These are phyloP conservation scores for Echinops telfairi DNA, from an alignment of 2,113 vertebrate genomes.

Conservation along the genomic window DNA sequence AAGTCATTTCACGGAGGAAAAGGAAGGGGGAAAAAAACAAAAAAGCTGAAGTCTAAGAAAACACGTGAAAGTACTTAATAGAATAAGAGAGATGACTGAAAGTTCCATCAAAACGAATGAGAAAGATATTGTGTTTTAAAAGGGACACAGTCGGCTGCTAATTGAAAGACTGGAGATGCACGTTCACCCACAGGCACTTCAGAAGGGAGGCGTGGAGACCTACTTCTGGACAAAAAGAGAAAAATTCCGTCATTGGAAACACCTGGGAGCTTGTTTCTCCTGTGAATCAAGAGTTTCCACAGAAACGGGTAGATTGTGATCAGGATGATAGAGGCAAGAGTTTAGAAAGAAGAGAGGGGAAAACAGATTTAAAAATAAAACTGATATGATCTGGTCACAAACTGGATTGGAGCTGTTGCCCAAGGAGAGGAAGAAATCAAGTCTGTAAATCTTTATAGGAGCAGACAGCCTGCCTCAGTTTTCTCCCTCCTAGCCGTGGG, in stretches of 20 bases:
- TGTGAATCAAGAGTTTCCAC: neutral
- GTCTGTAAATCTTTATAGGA: no score
- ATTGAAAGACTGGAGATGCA: neutral
- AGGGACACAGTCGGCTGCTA: neutral
- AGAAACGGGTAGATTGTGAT: neutral
- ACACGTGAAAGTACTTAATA: neutral
- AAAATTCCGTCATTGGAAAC: neutral
- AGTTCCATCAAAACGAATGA: neutral
- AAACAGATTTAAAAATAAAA: neutral
- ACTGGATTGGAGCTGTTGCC: neutral
- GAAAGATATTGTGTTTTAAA: neutral
- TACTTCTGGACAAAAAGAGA: neutral
- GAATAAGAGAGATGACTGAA: conserved; percentile 35
- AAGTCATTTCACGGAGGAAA: neutral
- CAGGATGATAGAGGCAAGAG: neutral
- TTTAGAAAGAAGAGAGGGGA: neutral
- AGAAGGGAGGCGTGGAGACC: neutral
- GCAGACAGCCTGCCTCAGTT: no score
- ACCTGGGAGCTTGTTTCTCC: neutral
- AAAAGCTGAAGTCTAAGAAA: neutral
- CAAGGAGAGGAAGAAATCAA: neutral
- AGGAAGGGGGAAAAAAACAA: neutral
- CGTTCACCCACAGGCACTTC: neutral
- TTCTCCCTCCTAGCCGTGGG: no score
- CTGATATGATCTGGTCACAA: neutral